Base-by-base conservation (phyloP, 2,113 vertebrate genomes). In the Desmodus rotundus region DNA sequence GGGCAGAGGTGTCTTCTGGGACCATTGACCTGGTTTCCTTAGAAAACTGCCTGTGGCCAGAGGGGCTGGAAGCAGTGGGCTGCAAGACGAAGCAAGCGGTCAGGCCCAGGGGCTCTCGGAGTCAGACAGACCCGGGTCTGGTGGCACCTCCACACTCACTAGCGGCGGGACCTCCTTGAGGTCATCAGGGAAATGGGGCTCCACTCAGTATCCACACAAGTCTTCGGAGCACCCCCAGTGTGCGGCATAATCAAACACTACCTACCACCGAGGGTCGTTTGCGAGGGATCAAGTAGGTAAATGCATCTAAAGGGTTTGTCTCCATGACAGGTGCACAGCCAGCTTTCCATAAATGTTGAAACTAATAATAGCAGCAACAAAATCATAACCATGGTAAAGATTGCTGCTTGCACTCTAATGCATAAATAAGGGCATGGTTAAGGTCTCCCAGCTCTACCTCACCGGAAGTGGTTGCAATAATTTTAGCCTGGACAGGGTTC, bases 391-490 rank as follows among this genome's bases (percentile, higher is more conserved):
- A 61, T 15, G 47, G 65, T 41, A 63, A 90, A 94, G 73, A 89
- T 36, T 78, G 81, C 70, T 61, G 77, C 58, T 65, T 83, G 41
- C 54, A 38, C 33, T 70, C 36, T 68, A 45, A 61, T 47, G 33
- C 12, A 36, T 33, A 87, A 31, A 22, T 4, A 70, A 81, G 70
- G 54, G 58, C 7, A 84, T 9, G 61, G 85, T 47, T 73, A 93
- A 84, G 56, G 8, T 33, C 36, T 80, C 80, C 41, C 74, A 87
- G 74, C 87, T 67, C 63, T 43, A 72, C 2, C 43, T 58, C 67
- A 76, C 36, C 65, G 50, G 95, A 97, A 94, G 90, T 43, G 68
- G 67, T 20, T 85, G 68, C 72, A 58, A 61, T 88, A 65, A 97
- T 88, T 94, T 94, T 61, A 77, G 36, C 61, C 33, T 82, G 61